Base-by-base conservation (phyloP, 2,888 invertebrate genomes). In the Clivina fossor region DNA sequence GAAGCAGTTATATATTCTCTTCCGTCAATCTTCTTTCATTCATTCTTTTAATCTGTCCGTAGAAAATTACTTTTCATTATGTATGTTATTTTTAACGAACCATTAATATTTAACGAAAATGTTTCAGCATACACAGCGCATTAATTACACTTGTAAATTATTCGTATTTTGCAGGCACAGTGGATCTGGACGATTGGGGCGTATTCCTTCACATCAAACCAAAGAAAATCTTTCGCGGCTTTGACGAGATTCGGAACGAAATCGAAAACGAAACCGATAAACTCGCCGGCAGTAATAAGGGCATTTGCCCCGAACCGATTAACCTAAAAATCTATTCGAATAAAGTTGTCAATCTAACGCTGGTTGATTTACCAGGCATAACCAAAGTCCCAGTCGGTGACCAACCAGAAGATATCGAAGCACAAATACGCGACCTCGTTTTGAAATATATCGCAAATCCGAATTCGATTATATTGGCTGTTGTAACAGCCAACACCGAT, bases 311-410 rank as follows among this genome's bases (percentile, higher is more conserved):
- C 0, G 95, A 96, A 66, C 91, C 98, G 0, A 99, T 99, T 65
- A 93, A 88, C 71, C 80, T 99, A 58, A 99, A 97, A 76, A 95
- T 99, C 68, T 99, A 79, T 74, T 99, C 99, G 0, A 85, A 88
- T n/a, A 84, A 83, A 63, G 98, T 99, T 26, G 93, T 99, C 47
- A 98, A 95, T 74, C 78, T 93, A 48, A 97, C 99, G 0, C 78
- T 99, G 40, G 95, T 99, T 41, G 99, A 99, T 79, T 78, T 99
- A 40, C 99, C 99, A 49, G 99, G 99, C 58, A 90, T 99, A 59
- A 99, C 98, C 33, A 98, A 98, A 80, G 82, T 99, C 28, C 96
- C 99, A 11, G 94, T 99, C 50, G 99, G 98, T 44, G 99, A 99
- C 74, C 99, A 99, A 71, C 99, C 99, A 0, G 89, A 90, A 66